Conservation (phyloP, 1,140 invertebrate species). For the Lanistes nyassanus region DNA sequence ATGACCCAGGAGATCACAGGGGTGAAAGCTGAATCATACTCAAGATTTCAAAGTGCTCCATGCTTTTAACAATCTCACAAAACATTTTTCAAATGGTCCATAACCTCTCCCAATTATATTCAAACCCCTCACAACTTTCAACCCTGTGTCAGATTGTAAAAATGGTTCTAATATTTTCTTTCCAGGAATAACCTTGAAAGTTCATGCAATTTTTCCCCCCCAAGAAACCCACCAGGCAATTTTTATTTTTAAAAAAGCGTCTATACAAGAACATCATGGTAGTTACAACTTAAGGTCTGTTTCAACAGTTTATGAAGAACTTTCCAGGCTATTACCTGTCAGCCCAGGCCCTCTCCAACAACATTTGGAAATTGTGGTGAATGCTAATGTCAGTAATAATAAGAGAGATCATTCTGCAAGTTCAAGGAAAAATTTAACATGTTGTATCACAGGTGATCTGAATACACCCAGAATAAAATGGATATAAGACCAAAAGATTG, state of each 20-base stretch:
- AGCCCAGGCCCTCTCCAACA: slow-evolving; percentile 45
- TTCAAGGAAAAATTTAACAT: neutral
- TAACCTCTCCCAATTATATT: no score
- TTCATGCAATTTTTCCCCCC: slow-evolving; percentile 1
- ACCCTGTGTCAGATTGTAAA: slow-evolving; percentile 13
- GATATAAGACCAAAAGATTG: no score
- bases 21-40: no score
- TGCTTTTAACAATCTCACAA: no score
- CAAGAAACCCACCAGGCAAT: no score
- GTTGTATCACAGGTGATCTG: no score
- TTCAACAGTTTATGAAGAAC: slow-evolving; percentile 28
- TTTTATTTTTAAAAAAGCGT: neutral
- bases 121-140: neutral
- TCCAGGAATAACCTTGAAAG: slow-evolving; percentile 38
- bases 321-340: slow-evolving; percentile 43
- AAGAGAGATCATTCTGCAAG: slow-evolving; percentile 19
- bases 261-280: neutral
- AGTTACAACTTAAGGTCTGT: neutral
- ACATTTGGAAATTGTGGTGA: slow-evolving; percentile 31
- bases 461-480: no score
- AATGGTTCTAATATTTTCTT: neutral
- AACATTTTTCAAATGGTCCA: no score
- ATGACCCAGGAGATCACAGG: no score
- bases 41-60: no score
- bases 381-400: slow-evolving; percentile 19